Base-by-base conservation (phyloP, 1,140 invertebrate species). In the Xylocopa sonorina region DNA sequence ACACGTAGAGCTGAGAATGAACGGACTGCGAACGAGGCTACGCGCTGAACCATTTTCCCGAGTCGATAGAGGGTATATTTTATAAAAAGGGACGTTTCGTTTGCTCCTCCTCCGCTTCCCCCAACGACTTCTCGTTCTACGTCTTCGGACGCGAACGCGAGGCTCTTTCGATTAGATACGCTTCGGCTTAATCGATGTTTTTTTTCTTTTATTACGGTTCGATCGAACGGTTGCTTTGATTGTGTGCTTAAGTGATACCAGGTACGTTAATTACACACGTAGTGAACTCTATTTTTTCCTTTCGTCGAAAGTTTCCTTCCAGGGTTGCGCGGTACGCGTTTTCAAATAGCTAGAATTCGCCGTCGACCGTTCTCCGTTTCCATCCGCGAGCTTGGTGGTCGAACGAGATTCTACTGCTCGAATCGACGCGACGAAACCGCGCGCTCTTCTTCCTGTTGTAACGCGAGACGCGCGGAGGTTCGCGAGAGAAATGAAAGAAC, bases 161-260 rank as follows among this genome's bases (percentile, higher is more conserved):
- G 68, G 50, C 50, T 83, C 18, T 81, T 83, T 82, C 82, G 60
- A 82, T 82, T 67, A 43, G 51, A 67, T 57, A n/a, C n/a, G 46
- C 82, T 57, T 46, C 66, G 51, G 24, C 46, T 64, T 75, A 58
- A 83, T 77, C 81, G 27, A 43, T 64, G 24, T 0, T 32, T 16
- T 64, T 27, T 21, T 38, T 34, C 27, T 64, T 46, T 29, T 6
- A 14, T 21, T 51, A 6, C 3, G 3, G 18, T 24, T 57, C 57
- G 75, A 63, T 79, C 68, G 72, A 69, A 64, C 57, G 58, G 58
- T 81, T 73, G 57, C 68, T 85, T 85, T 85, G 74, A 85, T 85
- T 84, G 63, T 46, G 41, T 34, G 58, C 82, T 85, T 85, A 85
- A 57, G 29, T 75, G 50, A 82, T 79, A 73, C 84, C 83, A 85